These are phyloP conservation scores for Diaprepes abbreviatus DNA, from an alignment of 2,888 invertebrate species.

Conservation along the genomic window DNA sequence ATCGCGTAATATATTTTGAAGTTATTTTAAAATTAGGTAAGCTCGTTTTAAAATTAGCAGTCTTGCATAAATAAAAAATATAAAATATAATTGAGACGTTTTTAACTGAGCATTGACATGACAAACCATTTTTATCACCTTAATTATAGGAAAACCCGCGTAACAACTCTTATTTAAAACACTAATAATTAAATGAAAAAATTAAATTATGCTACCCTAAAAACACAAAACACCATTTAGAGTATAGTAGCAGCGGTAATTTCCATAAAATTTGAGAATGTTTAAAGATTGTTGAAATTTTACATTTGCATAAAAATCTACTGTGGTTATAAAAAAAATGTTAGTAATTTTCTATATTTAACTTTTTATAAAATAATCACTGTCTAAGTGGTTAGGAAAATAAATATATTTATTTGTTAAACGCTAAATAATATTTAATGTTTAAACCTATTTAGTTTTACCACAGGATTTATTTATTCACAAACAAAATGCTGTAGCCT, in stretches of 20 bases:
- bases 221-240: slow-evolving; percentile 12
- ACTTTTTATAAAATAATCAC: background rate
- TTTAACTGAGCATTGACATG: slow-evolving; percentile 32
- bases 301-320: background rate
- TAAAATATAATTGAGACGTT: slow-evolving; percentile 37
- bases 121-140: slow-evolving; percentile 15
- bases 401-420: too few relatives aligned
- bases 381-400: too few relatives aligned
- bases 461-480: too few relatives aligned
- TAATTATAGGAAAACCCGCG: slow-evolving; percentile 18
- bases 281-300: too few relatives aligned
- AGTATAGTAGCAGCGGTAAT: background rate
- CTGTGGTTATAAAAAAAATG: background rate
- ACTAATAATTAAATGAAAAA: background rate
- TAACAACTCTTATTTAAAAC: slow-evolving; percentile 13
- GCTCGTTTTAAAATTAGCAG: slow-evolving; percentile 53
- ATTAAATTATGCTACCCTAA: background rate
- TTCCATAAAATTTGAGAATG: background rate
- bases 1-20: slow-evolving; percentile 24
- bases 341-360: background rate
- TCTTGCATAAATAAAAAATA: slow-evolving; percentile 51
- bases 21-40: slow-evolving; percentile 45
- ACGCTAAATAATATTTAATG: too few relatives aligned
- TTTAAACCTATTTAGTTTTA: too few relatives aligned
- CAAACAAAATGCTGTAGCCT: too few relatives aligned